Evolutionary conservation across 2,113 vertebrate species (phyloP).

Genomic region (Ammodytes dubius): DNA sequence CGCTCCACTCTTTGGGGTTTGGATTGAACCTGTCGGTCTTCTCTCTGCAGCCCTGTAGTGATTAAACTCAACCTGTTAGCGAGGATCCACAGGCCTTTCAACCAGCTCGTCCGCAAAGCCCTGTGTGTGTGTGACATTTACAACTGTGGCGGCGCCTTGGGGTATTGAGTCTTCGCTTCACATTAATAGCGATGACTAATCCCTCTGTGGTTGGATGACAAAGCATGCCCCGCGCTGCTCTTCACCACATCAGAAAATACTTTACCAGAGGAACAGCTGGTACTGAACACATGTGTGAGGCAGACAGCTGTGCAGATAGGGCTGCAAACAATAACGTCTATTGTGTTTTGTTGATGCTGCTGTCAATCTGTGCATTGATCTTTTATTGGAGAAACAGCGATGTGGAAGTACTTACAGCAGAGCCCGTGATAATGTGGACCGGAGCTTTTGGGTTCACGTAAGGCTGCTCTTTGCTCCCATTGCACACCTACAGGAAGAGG

Average conservation of each 20-base stretch:
- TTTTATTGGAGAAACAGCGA: constrained; percentile 19
- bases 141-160: constrained; percentile 56
- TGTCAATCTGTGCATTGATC: constrained; percentile 31
- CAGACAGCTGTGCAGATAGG: constrained; percentile 48
- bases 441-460: constrained; percentile 90
- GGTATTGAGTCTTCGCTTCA: constrained; percentile 35
- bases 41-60: constrained; percentile 89
- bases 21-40: constrained; percentile 86
- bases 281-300: constrained; percentile 41
- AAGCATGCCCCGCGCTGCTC: constrained; percentile 50
- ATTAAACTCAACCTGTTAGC: constrained; percentile 5
- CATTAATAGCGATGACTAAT: constrained; percentile 69
- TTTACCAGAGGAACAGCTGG: constrained; percentile 66
- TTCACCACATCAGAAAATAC: constrained; percentile 68
- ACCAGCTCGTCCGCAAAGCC: constrained; percentile 24
- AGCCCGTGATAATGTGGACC: constrained; percentile 91
- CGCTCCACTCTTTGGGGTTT: constrained; percentile 88
- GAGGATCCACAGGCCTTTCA: constrained; percentile 24
- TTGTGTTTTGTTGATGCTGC: constrained; percentile 58
- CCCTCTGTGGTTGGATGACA: constrained; percentile 60
- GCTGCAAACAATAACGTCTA: constrained; percentile 42
- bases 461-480: constrained; percentile 86
- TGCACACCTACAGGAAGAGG: constrained; percentile 84
- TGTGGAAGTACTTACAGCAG: constrained; percentile 86
- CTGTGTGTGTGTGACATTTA: constrained; percentile 58